Conservation (phyloP, 2,888 invertebrate species). For the Bellardia pandia region DNA sequence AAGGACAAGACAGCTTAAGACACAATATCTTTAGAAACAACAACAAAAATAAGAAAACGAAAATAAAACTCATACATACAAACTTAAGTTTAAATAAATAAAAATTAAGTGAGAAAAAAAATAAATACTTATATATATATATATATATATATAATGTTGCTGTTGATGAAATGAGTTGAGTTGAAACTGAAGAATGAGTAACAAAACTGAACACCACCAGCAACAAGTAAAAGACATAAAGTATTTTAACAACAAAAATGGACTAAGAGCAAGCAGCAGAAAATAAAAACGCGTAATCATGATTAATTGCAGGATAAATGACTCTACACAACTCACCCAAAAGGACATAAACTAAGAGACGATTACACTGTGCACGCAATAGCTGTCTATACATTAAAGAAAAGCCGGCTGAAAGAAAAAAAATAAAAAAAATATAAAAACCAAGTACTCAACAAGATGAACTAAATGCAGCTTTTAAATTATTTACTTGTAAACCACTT, state of each 20-base stretch:
- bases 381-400: slow-evolving; percentile 60
- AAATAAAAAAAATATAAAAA: slow-evolving; percentile 21
- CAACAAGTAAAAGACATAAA: slow-evolving; percentile 73
- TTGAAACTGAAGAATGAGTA: slow-evolving; percentile 49
- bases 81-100: slow-evolving; percentile 68
- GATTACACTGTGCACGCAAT: slow-evolving; percentile 16
- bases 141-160: slow-evolving; percentile 34
- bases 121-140: not conserved
- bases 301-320: slow-evolving; percentile 83
- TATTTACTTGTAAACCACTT: slow-evolving; percentile 80
- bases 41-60: slow-evolving; percentile 10
- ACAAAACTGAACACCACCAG: slow-evolving; percentile 63
- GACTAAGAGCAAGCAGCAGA: slow-evolving; percentile 55
- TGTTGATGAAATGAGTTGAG: slow-evolving; percentile 58
- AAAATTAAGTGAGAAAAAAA: slow-evolving; percentile 59
- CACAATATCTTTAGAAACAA: slow-evolving; percentile 8
- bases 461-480: slow-evolving; percentile 77
- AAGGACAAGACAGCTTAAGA: slow-evolving; percentile 41
- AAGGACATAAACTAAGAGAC: slow-evolving; percentile 59
- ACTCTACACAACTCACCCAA: slow-evolving; percentile 76
- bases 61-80: slow-evolving; percentile 9
- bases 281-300: slow-evolving; percentile 79
- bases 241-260: slow-evolving; percentile 52
- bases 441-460: slow-evolving; percentile 48
- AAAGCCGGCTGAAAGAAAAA: slow-evolving; percentile 65